A percentile compares a stretch with the other conserved stretches of the same genome.
These are phyloP conservation scores for Barnardius zonarius DNA, from an alignment of 2,113 vertebrate genomes.

Conservation along the genomic window DNA sequence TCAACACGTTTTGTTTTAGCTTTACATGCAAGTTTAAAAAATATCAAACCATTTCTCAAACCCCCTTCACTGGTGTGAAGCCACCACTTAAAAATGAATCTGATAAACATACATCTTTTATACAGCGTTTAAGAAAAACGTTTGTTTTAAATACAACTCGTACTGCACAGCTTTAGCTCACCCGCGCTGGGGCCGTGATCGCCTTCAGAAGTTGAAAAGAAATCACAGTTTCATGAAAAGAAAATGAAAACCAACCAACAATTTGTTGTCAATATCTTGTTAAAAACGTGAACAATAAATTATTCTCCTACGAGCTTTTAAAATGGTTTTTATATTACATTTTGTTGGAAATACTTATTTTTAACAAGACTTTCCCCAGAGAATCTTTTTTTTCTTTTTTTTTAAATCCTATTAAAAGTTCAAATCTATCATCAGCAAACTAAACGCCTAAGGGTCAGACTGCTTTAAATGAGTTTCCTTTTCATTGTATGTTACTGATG, in stretches of 20 bases:
- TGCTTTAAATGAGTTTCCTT: slow-evolving; percentile 65
- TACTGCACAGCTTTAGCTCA: slow-evolving; percentile 70
- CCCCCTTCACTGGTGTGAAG: slow-evolving; percentile 78
- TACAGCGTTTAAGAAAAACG: slow-evolving; percentile 75
- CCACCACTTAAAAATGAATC: slow-evolving; percentile 82
- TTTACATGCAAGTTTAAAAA: slow-evolving; percentile 91
- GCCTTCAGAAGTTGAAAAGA: slow-evolving; percentile 74
- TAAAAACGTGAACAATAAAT: slow-evolving; percentile 74
- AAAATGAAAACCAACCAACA: slow-evolving; percentile 73
- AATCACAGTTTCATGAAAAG: slow-evolving; percentile 85
- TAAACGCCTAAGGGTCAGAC: slow-evolving; percentile 73
- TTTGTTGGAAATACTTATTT: slow-evolving; percentile 66
- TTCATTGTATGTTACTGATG: slow-evolving; percentile 69
- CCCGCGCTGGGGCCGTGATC: slow-evolving; percentile 55
- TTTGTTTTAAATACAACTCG: slow-evolving; percentile 80
- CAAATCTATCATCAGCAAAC: slow-evolving; percentile 72
- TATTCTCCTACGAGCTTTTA: slow-evolving; percentile 67
- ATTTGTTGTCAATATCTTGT: slow-evolving; percentile 61
- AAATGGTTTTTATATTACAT: slow-evolving; percentile 77
- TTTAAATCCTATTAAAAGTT: slow-evolving; percentile 66
- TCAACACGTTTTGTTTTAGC: slow-evolving; percentile 76
- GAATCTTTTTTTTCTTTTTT: background rate
- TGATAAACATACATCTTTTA: slow-evolving; percentile 88
- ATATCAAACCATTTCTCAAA: slow-evolving; percentile 75
- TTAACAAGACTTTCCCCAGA: slow-evolving; percentile 57